Conservation (phyloP, 2,797 vertebrate genomes). For the Molothrus aeneus region DNA sequence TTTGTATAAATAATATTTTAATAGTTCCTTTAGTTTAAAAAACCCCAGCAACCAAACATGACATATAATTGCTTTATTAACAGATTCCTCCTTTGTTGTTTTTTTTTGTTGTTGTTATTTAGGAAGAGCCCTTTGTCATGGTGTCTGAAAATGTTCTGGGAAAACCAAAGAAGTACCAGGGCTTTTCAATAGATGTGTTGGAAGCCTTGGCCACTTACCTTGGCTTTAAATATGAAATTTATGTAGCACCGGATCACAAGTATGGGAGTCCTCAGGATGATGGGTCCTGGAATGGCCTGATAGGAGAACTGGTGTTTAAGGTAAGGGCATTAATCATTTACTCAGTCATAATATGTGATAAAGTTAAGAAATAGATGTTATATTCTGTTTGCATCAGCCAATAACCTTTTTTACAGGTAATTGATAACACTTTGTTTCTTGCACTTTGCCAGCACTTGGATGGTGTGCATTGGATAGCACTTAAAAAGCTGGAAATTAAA, state of each 20-base stretch:
- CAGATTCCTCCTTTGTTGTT: not conserved
- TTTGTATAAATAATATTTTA: not conserved
- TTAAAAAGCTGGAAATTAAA: not conserved
- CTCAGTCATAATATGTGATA: not conserved
- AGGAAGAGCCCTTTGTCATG: slow-evolving; percentile 99
- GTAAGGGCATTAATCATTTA: slow-evolving; percentile 74
- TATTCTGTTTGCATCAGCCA: not conserved
- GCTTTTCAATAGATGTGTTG: slow-evolving; percentile 95
- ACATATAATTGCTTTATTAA: not conserved
- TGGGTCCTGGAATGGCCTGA: slow-evolving; percentile 94
- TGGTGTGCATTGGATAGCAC: rapidly evolving
- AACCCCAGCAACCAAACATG: rapidly evolving
- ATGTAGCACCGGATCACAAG: slow-evolving; percentile 94
- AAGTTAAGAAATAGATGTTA: not conserved
- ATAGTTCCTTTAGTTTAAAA: not conserved
- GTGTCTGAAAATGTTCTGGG: slow-evolving; percentile 98
- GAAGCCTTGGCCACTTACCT: slow-evolving; percentile 95
- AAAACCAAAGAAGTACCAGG: slow-evolving; percentile 98
- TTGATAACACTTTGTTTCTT: not conserved
- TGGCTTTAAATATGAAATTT: slow-evolving; percentile 98
- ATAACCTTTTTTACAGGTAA: not conserved
- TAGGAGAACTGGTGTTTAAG: slow-evolving; percentile 96
- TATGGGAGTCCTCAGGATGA: slow-evolving; percentile 94
- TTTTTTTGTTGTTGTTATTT: not conserved
- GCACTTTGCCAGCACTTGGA: not conserved